These are phyloP conservation scores for Athalia rosae DNA, from an alignment of 2,888 invertebrate genomes.

Conservation along the genomic window DNA sequence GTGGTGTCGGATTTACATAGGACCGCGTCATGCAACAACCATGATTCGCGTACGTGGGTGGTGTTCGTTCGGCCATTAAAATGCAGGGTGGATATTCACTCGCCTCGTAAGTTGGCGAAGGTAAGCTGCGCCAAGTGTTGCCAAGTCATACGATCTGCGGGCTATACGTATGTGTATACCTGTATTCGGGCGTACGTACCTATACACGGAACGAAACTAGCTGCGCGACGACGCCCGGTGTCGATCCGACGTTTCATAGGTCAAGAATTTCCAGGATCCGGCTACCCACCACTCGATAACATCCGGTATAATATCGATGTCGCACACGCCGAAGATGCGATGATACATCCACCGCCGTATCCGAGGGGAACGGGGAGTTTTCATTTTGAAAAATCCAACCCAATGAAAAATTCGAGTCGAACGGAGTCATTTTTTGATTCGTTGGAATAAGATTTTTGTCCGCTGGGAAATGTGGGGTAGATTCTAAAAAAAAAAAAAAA, in stretches of 20 bases:
- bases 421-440: too few relatives aligned
- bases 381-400: too few relatives aligned
- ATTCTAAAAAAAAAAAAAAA: too few relatives aligned
- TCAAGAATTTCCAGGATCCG: conserved; percentile 29
- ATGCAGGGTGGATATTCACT: conserved; percentile 41
- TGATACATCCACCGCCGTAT: neutral
- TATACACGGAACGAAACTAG: too few relatives aligned
- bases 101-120: conserved; percentile 18
- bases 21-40: conserved; percentile 8
- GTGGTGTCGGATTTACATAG: conserved; percentile 21
- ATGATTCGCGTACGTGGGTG: conserved; percentile 23
- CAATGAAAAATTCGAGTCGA: too few relatives aligned
- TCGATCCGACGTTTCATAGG: conserved; percentile 25
- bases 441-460: too few relatives aligned
- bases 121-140: conserved; percentile 32
- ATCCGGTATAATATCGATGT: conserved; percentile 13
- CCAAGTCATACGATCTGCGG: conserved; percentile 29
- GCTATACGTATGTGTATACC: too few relatives aligned
- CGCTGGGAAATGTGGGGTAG: too few relatives aligned
- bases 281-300: conserved; percentile 6
- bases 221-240: neutral
- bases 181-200: too few relatives aligned
- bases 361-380: too few relatives aligned
- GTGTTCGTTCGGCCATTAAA: conserved; percentile 25
- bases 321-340: neutral